Percentiles rank a stretch among this genome's conserved stretches.
phyloP scores from a whole-genome alignment of 2,888 invertebrate species.

The Drosophila rubida region DNA sequence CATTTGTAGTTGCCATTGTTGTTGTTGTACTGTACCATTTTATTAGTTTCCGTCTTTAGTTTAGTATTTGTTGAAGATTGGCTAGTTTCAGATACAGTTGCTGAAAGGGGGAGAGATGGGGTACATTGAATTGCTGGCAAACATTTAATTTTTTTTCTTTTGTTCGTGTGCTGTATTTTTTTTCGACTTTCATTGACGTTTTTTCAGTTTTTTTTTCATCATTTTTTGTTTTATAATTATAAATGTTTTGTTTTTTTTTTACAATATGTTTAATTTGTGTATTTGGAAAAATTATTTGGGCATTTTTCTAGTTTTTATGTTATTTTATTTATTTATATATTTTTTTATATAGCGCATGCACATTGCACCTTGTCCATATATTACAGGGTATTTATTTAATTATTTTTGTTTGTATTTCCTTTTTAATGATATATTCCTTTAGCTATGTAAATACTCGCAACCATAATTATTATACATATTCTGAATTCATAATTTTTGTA shows the following conservation, averaged over 20 bases:
- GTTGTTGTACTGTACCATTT: conserved; percentile 21
- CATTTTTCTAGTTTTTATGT: conserved; percentile 35
- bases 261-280: conserved; percentile 37
- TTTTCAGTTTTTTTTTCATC: conserved; percentile 4
- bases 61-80: conserved; percentile 29
- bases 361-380: conserved; percentile 45
- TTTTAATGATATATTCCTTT: conserved; percentile 40
- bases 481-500: conserved; percentile 23
- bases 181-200: not conserved
- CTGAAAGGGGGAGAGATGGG: conserved; percentile 13
- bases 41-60: conserved; percentile 13
- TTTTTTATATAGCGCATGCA: conserved; percentile 34
- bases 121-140: conserved; percentile 21
- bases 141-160: conserved; percentile 11
- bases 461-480: conserved; percentile 50
- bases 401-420: conserved; percentile 4
- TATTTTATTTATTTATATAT: conserved; percentile 15
- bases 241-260: conserved; percentile 17
- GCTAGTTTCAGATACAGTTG: conserved; percentile 36
- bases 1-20: conserved; percentile 3
- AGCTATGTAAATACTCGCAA: conserved; percentile 60
- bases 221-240: conserved; percentile 6
- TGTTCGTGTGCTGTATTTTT: conserved; percentile 39
- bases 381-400: conserved; percentile 42
- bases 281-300: conserved; percentile 48